Evolutionary conservation across 2,888 invertebrate species (phyloP), one percentile per base, ranked within the genome.

Genomic region (Syrista parreyssii): DNA sequence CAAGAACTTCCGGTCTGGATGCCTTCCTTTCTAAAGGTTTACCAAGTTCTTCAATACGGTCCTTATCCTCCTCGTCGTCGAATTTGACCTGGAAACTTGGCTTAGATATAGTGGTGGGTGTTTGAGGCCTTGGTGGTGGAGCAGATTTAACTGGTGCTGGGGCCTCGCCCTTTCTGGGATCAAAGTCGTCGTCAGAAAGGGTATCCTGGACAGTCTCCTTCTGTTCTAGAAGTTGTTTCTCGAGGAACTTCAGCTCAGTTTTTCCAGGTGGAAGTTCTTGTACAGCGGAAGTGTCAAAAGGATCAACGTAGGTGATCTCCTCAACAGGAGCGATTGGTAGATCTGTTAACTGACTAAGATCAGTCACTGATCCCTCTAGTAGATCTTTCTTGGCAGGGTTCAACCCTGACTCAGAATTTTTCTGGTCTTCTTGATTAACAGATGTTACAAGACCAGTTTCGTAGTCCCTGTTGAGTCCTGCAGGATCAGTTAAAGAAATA

Each of bases 201-300:
- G 93, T 93, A 72, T 92, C 92, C 81, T 93, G 92, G 75, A 93
- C 91, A 12, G 74, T 82, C 33, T 89, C 87, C 55, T 91, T 89
- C 71, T 93, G 92, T 23, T 94, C 94, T 1, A 97, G 93, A 15
- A 97, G 91, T 90, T 97, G 97, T 87, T 95, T 94, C 91, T 97
- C 97, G 71, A 97, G 91, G 85, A 95, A 94, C 89, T 96, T 96
- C 3, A 97, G 89, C 91, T 97, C 97, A 11, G 95, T 94, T 90
- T 94, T 95, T 68, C 96, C 96, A 0, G 97, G 96, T 77, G 95
- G 94, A 73, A 95, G 94, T 68, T 95, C 93, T 76, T 93, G 93
- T 3, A 96, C 94, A 55, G 94, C 94, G 0, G 97, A 96, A 0
- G 97, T 97, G 88, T 97, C 97, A 86, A 98, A 97, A 0, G 97